Evolutionary conservation across 2,888 invertebrate genomes (phyloP), one percentile per base, ranked within the genome.

Genomic region (Stramonita haemastoma): DNA sequence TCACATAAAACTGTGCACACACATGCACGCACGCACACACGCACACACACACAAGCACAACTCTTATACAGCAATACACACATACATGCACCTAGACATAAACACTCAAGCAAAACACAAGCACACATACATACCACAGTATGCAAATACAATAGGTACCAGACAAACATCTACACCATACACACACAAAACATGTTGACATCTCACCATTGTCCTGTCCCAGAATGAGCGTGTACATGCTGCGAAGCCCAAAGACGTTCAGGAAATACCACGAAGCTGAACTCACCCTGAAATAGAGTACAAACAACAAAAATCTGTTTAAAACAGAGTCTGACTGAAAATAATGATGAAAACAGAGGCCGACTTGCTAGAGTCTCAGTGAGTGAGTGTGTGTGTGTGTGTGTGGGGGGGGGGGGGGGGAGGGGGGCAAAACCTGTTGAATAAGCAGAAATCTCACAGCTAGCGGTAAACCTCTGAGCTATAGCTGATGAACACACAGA

Each of bases 211-310:
- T 99, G 95, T 99, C 99, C 96, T 99, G 99, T 90, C 99, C 99
- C 90, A 99, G 97, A 15, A 99, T 99, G 73, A 99, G 97, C 0
- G 99, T 98, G 96, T 99, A 99, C 95, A 99, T 99, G 93, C 99
- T 99, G 90, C 99, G 97, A 87, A 99, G 97, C 32, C 99, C 99
- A 96, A 99, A 99, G 0, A 99, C 99, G 96, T 99, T 99, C 26
- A 99, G 97, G 96, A 99, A 99, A 96, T 99, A 99, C 99, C 99
- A 99, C 0, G 99, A 99, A 0, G 99, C 99, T 0, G 99, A 99
- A 0, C 99, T 99, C 0, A 99, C 99, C 96, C 96, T 96, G 93
- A 73, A 93, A 86, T 66, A 46, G 34, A 70, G 34, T 46, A 6
- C 17, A 84, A 83, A n/a, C 26, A 57, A 19, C 8, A 5, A 5